Conservation (phyloP, 1,140 invertebrate species). For the Drosophila teissieri region DNA sequence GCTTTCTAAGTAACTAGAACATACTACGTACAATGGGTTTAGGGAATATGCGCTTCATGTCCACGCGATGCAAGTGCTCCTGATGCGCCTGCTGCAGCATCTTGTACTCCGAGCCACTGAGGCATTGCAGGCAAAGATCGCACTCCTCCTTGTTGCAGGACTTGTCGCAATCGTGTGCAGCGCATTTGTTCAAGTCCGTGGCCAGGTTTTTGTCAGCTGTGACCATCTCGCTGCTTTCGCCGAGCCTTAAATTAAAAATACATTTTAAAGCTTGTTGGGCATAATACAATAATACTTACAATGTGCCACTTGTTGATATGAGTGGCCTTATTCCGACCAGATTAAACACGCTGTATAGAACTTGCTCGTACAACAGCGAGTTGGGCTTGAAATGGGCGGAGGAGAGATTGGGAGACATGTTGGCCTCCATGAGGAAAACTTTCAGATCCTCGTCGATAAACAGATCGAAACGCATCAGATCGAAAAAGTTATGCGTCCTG, state of each 20-base stretch:
- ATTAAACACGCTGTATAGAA: constrained; percentile 93
- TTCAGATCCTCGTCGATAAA: constrained; percentile 95
- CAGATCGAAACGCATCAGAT: constrained; percentile 97
- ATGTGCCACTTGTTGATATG: constrained; percentile 14
- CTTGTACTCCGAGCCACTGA: constrained; percentile 87
- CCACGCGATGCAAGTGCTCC: constrained; percentile 92
- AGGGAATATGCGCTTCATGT: constrained; percentile 93
- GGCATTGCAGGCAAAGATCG: constrained; percentile 91
- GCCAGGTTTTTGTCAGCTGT: constrained; percentile 92
- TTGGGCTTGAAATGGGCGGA: constrained; percentile 96
- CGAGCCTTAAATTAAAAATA: constrained; percentile 51
- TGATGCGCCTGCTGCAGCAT: constrained; percentile 89
- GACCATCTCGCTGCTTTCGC: constrained; percentile 88
- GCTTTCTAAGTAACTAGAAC: too few relatives aligned
- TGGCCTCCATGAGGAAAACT: constrained; percentile 96
- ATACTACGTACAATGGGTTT: constrained; percentile 88
- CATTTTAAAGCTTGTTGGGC: not conserved
- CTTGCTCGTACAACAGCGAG: constrained; percentile 95
- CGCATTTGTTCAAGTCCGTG: constrained; percentile 90
- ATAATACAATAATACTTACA: constrained; percentile 30
- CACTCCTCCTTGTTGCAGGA: constrained; percentile 90
- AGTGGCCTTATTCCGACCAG: constrained; percentile 89
- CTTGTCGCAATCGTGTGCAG: constrained; percentile 86
- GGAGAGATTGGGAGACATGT: constrained; percentile 99
- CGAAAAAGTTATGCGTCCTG: constrained; percentile 93